A percentile compares a stretch with the other conserved stretches of the same genome.
These are phyloP conservation scores for Caenorhabditis sp. DNA, from an alignment of 2,888 invertebrate genomes.

Conservation along the genomic window DNA sequence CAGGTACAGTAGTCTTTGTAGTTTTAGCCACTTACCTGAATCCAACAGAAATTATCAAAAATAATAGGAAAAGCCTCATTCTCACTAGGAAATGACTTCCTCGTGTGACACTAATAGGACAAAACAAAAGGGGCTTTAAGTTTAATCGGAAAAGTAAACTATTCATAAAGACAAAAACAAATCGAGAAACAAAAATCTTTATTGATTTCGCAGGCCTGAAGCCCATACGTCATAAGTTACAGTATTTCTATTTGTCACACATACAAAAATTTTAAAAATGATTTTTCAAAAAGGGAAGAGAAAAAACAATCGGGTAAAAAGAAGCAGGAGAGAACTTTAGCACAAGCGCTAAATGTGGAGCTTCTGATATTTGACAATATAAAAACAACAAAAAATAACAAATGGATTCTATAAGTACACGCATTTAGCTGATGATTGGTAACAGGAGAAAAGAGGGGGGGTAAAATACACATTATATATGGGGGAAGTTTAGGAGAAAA, in stretches of 20 bases:
- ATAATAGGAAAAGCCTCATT: not conserved
- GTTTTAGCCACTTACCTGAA: not conserved
- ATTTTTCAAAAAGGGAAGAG: not conserved
- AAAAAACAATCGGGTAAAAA: slow-evolving; percentile 2
- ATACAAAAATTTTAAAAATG: too few relatives aligned
- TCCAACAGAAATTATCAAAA: not conserved
- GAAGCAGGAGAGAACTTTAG: slow-evolving; percentile 31
- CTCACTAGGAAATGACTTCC: not conserved
- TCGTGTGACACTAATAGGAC: not conserved
- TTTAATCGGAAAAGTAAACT: not conserved
- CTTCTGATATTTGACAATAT: slow-evolving; percentile 9
- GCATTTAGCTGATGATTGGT: not conserved
- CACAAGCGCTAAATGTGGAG: slow-evolving; percentile 39
- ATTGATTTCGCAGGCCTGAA: not conserved
- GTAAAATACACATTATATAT: slow-evolving; percentile 13
- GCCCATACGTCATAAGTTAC: not conserved
- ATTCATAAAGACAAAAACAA: not conserved
- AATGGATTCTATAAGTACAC: not conserved
- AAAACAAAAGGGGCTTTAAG: not conserved
- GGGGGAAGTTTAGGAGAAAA: not conserved
- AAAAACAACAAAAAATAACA: not conserved
- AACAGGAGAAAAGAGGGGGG: not conserved
- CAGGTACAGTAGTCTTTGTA: too few relatives aligned
- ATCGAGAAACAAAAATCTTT: not conserved
- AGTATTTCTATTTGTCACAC: not conserved